These are phyloP conservation scores for Dromius quadrimaculatus DNA, from an alignment of 2,888 invertebrate genomes.

Conservation along the genomic window DNA sequence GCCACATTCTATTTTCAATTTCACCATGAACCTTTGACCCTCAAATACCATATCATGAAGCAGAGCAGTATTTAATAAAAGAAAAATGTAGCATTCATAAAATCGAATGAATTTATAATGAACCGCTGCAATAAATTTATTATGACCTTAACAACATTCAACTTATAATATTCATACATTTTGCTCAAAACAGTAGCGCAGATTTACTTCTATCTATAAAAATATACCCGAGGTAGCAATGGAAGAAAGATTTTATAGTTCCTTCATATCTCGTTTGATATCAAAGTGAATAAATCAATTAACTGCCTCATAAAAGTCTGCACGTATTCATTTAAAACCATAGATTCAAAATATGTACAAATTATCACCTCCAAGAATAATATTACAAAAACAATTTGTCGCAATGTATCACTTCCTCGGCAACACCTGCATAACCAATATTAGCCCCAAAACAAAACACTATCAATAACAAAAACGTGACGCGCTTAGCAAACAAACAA, in stretches of 20 bases:
- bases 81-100: too few species aligned
- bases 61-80: too few species aligned
- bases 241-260: neutral
- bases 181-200: too few species aligned
- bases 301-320: conserved; percentile 15
- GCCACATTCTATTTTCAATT: too few species aligned
- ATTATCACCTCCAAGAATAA: conserved; percentile 18
- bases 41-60: too few species aligned
- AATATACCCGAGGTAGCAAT: too few species aligned
- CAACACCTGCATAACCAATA: conserved; percentile 26
- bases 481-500: conserved; percentile 16
- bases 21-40: too few species aligned
- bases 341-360: conserved; percentile 25
- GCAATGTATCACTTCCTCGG: conserved; percentile 17
- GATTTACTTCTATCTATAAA: too few species aligned
- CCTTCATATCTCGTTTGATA: neutral
- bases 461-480: conserved; percentile 45
- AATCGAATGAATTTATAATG: too few species aligned
- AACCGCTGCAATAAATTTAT: too few species aligned
- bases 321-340: conserved; percentile 6
- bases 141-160: too few species aligned
- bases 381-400: conserved; percentile 39
- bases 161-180: too few species aligned
- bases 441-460: neutral
- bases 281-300: conserved; percentile 26